phyloP scores from a whole-genome alignment of 2,797 vertebrate species.

The Emys orbicularis region DNA sequence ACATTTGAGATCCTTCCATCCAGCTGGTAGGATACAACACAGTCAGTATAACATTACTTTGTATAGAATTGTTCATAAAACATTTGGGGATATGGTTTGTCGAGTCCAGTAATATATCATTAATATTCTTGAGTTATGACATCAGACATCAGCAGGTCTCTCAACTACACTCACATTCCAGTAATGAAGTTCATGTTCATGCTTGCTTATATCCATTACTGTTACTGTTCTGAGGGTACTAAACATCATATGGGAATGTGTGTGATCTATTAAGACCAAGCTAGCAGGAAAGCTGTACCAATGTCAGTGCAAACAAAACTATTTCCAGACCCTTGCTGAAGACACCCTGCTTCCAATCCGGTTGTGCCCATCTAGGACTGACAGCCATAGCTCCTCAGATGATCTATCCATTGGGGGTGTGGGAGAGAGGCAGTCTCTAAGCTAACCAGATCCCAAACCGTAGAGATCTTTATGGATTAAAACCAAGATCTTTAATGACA shows the following conservation, averaged over 20 bases:
- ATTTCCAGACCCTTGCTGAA: not conserved
- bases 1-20: not conserved
- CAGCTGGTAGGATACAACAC: not conserved
- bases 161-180: not conserved
- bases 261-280: not conserved
- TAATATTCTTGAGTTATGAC: not conserved
- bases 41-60: not conserved
- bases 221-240: not conserved
- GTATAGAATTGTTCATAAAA: not conserved
- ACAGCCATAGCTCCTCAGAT: not conserved
- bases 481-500: not conserved
- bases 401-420: not conserved
- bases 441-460: not conserved
- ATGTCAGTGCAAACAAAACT: not conserved
- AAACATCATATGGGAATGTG: not conserved
- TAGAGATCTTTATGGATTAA: not conserved
- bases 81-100: not conserved
- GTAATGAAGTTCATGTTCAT: not conserved
- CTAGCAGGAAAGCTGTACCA: not conserved
- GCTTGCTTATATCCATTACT: not conserved
- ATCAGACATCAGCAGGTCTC: not conserved
- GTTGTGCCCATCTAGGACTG: not conserved
- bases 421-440: not conserved
- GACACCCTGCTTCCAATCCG: not conserved
- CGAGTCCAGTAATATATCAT: not conserved